Conservation (phyloP, 2,888 invertebrate genomes). For the Callyntrura sp. region DNA sequence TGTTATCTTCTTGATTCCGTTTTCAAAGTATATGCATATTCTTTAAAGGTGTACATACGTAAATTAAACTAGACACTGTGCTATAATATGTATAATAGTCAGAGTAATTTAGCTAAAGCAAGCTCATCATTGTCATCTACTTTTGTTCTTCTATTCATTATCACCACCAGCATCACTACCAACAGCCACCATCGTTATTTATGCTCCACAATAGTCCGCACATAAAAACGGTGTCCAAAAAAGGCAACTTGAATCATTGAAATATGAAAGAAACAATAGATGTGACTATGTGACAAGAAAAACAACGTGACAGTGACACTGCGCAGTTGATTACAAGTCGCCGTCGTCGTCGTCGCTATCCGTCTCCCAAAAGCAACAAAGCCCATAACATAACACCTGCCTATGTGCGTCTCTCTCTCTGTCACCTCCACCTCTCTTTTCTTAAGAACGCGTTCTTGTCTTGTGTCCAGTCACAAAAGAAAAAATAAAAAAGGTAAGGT, state of each 20-base stretch:
- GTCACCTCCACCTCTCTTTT: too few species aligned
- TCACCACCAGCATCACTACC: too few species aligned
- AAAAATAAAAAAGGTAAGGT: too few species aligned
- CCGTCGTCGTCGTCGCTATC: too few species aligned
- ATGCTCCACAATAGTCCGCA: neutral
- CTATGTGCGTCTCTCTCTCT: too few species aligned
- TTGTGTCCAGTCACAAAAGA: neutral
- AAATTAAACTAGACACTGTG: slow-evolving; percentile 14
- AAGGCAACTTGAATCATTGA: slow-evolving; percentile 22
- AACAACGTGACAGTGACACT: too few species aligned
- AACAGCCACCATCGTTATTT: too few species aligned
- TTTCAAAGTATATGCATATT: neutral
- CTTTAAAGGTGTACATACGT: neutral
- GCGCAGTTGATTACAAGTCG: too few species aligned
- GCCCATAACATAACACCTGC: neutral
- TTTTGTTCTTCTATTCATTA: slow-evolving; percentile 27
- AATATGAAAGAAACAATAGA: neutral
- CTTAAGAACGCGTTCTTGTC: neutral
- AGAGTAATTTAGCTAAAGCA: neutral
- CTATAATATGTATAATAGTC: neutral
- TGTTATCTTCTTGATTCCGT: neutral
- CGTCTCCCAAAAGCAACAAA: neutral
- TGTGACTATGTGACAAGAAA: neutral
- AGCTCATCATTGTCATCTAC: neutral
- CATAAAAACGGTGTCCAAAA: slow-evolving; percentile 3